These are phyloP conservation scores for Trichonephila clavata DNA, from an alignment of 1,140 invertebrate species.

Conservation along the genomic window DNA sequence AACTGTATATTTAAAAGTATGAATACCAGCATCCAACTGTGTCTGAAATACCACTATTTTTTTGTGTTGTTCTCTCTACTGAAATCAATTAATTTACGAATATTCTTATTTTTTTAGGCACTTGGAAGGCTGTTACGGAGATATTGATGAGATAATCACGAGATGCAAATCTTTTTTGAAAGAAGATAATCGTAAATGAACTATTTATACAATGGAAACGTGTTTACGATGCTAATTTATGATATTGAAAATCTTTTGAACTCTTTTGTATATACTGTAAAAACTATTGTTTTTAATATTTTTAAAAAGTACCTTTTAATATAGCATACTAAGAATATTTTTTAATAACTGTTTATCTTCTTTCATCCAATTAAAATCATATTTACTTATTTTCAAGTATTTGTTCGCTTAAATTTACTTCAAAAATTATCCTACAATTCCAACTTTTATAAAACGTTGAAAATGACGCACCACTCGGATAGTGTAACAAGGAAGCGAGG, in stretches of 20 bases:
- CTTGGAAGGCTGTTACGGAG: conserved; percentile 81
- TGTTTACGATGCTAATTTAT: neutral
- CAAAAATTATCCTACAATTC: no score
- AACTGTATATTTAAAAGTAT: no score
- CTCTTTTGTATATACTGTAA: neutral
- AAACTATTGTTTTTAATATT: neutral
- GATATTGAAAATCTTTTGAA: neutral
- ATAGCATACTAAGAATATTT: neutral
- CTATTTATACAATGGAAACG: neutral
- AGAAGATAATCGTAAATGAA: neutral
- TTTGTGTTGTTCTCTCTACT: neutral
- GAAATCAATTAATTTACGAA: conserved; percentile 1
- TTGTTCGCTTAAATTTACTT: no score
- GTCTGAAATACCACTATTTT: no score
- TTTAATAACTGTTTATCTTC: neutral
- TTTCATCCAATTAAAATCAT: no score
- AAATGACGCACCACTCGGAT: no score
- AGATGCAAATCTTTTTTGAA: conserved; percentile 62
- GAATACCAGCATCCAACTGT: no score
- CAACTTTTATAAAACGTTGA: no score
- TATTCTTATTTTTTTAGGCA: conserved; percentile 77
- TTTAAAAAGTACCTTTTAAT: neutral
- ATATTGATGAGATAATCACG: conserved; percentile 80
- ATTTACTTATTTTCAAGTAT: no score
- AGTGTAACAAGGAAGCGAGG: no score